These are phyloP conservation scores for Myocastor coypus DNA, from an alignment of 2,113 vertebrate genomes.

Conservation along the genomic window DNA sequence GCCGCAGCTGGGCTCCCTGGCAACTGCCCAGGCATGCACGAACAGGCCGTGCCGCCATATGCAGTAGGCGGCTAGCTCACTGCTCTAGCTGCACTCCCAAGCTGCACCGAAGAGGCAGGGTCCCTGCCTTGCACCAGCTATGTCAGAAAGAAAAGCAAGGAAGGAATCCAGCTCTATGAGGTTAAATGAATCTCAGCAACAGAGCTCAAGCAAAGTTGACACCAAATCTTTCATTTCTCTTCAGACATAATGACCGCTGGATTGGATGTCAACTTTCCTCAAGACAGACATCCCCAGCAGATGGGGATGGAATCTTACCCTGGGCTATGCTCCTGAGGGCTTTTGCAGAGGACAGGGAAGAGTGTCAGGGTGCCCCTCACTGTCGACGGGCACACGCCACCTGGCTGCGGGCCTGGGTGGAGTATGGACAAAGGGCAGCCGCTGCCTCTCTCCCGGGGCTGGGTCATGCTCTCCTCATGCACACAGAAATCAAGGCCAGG, in stretches of 20 bases:
- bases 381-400: too few relatives aligned
- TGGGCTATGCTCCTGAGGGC: neutral
- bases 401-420: neutral
- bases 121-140: neutral
- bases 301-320: too few relatives aligned
- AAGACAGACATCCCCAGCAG: neutral
- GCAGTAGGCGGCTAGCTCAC: neutral
- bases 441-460: neutral
- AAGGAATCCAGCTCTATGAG: neutral
- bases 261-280: neutral
- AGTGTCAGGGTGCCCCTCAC: too few relatives aligned
- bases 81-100: neutral
- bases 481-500: neutral
- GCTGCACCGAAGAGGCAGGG: neutral
- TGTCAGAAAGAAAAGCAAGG: neutral
- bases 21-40: neutral
- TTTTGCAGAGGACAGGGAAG: too few relatives aligned
- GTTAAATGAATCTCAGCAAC: neutral
- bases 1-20: neutral
- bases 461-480: neutral
- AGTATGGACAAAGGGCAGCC: neutral
- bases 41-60: neutral
- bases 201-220: neutral
- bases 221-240: slow-evolving; percentile 9
- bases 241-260: neutral